Conservation (phyloP, 2,888 invertebrate species). For the Listrodromus nycthemerus region DNA sequence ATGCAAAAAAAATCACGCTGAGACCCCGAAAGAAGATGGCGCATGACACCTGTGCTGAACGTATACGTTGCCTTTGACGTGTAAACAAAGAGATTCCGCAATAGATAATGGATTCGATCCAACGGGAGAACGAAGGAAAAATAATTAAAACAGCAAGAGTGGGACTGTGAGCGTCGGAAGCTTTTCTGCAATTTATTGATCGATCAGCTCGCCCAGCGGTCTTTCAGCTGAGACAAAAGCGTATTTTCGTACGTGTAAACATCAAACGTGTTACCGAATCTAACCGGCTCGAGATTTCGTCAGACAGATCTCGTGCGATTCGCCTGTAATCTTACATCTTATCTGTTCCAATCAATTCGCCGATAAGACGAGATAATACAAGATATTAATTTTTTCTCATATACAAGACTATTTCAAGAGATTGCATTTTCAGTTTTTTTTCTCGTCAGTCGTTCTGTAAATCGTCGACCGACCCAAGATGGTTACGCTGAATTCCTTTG, state of each 20-base stretch:
- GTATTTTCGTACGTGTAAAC: neutral
- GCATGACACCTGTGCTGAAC: neutral
- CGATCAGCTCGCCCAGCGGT: neutral
- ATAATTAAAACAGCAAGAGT: neutral
- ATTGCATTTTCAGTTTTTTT: neutral
- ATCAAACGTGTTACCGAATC: neutral
- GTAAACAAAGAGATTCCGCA: neutral
- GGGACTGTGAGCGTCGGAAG: neutral
- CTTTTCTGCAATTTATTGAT: neutral
- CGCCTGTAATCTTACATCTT: neutral
- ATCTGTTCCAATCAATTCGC: neutral
- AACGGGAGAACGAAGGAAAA: neutral
- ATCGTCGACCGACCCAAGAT: constrained; percentile 24
- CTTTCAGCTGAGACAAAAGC: neutral
- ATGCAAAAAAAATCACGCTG: neutral
- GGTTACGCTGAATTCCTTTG: neutral
- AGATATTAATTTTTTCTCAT: constrained; percentile 22
- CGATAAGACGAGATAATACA: neutral
- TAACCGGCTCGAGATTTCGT: neutral
- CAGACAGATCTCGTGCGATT: neutral
- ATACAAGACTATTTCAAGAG: neutral
- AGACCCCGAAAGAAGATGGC: constrained; percentile 2
- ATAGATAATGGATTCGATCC: neutral
- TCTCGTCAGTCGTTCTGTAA: neutral
- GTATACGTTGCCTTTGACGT: neutral